Conservation (phyloP, 2,888 invertebrate species). For the Augochlorella aurata region DNA sequence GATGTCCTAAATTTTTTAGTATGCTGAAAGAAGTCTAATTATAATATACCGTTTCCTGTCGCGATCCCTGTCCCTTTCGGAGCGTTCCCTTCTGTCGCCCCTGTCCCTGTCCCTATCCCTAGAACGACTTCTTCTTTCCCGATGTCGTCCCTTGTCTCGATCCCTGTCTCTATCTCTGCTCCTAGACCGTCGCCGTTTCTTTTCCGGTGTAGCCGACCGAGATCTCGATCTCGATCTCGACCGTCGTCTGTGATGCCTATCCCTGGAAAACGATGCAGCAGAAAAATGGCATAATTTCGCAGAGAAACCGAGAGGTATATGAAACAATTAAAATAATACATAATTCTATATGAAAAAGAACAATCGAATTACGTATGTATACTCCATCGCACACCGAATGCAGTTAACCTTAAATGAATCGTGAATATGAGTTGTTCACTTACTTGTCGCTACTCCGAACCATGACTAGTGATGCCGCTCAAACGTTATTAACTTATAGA, state of each 20-base stretch:
- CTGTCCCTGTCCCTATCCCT: conserved; percentile 86
- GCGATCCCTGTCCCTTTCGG: conserved; percentile 83
- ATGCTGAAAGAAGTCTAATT: neutral
- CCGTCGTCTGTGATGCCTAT: conserved; percentile 83
- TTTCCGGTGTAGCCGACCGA: conserved; percentile 84
- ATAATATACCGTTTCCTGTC: conserved; percentile 82
- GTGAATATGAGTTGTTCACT: conserved; percentile 54
- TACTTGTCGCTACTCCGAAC: conserved; percentile 77
- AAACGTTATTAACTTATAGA: neutral
- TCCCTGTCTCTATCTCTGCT: conserved; percentile 84
- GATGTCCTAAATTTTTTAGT: neutral
- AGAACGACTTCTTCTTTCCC: conserved; percentile 85
- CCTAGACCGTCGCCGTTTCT: conserved; percentile 84
- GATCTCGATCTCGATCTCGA: conserved; percentile 86
- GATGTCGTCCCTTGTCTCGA: conserved; percentile 85
- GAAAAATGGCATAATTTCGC: neutral
- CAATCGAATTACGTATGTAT: neutral
- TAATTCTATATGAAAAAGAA: too few species aligned
- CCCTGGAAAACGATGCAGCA: conserved; percentile 62
- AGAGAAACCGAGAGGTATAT: neutral
- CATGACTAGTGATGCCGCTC: conserved; percentile 61
- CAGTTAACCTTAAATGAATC: conserved; percentile 65
- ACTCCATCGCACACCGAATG: conserved; percentile 1
- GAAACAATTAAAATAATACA: neutral
- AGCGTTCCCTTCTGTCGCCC: conserved; percentile 78